A percentile compares a stretch with the other conserved stretches of the same genome.
phyloP scores from a whole-genome alignment of 2,797 vertebrate species.

The Chromobotia macracanthus region DNA sequence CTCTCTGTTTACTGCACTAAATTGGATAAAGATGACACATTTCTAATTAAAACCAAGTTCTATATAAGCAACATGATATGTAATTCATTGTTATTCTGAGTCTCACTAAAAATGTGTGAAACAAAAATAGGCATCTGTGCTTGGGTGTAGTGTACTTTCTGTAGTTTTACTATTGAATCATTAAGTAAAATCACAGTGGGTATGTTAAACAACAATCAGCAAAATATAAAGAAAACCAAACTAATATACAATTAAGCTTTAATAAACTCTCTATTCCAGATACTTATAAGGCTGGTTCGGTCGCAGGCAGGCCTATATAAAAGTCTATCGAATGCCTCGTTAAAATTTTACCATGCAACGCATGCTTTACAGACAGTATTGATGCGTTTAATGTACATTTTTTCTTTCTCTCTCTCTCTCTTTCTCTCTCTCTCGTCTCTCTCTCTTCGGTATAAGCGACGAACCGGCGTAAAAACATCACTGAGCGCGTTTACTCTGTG shows the following conservation, averaged over 20 bases:
- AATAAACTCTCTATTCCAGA: neutral
- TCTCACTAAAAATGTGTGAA: neutral
- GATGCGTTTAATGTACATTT: neutral
- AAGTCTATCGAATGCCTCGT: neutral
- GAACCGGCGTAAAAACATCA: slow-evolving; percentile 73
- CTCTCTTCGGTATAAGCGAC: slow-evolving; percentile 77
- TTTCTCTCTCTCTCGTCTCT: slow-evolving; percentile 59
- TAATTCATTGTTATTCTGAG: neutral
- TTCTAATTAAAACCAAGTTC: slow-evolving; percentile 27
- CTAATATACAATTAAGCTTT: neutral
- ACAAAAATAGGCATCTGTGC: neutral
- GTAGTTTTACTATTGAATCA: neutral
- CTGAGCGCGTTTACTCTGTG: slow-evolving; percentile 60
- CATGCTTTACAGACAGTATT: neutral
- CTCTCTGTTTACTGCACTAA: slow-evolving; percentile 29
- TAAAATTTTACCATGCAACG: neutral
- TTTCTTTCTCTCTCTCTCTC: slow-evolving; percentile 56
- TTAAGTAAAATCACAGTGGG: neutral
- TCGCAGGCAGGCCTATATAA: neutral
- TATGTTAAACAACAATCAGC: neutral
- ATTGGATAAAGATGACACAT: neutral
- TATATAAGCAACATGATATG: neutral
- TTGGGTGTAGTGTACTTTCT: neutral
- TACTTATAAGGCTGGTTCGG: neutral
- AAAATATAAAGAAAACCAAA: neutral